Percentiles rank a stretch among this genome's conserved stretches.
Conservation (phyloP, 2,797 vertebrate genomes). For the Novumbra hubbsi region DNA sequence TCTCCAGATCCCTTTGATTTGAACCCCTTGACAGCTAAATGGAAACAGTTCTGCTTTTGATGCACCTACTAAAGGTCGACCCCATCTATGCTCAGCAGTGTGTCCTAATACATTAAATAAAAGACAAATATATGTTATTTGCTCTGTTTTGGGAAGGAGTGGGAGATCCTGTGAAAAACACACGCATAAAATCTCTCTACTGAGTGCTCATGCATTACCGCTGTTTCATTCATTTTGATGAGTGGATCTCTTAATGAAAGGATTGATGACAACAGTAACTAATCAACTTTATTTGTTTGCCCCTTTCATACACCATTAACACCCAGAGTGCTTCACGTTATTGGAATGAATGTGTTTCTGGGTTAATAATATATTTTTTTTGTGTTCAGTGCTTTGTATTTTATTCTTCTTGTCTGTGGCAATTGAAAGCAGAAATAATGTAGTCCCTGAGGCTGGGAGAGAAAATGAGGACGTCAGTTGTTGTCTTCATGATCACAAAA, state of each 20-base stretch:
- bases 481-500: conserved; percentile 11
- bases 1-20: background rate
- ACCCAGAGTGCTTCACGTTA: conserved; percentile 31
- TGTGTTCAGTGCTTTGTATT: conserved; percentile 34
- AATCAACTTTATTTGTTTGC: conserved; percentile 22
- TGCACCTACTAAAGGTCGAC: background rate
- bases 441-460: conserved; percentile 2
- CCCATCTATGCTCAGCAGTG: background rate
- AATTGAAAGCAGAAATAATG: conserved; percentile 23
- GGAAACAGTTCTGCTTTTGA: background rate
- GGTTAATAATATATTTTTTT: conserved; percentile 27
- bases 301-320: conserved; percentile 32
- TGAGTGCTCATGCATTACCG: conserved; percentile 31
- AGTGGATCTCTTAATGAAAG: conserved; percentile 37
- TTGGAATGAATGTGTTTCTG: conserved; percentile 33
- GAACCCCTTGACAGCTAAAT: conserved; percentile 6
- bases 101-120: conserved; percentile 53
- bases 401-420: conserved; percentile 3
- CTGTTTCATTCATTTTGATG: conserved; percentile 48
- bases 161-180: conserved; percentile 27
- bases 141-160: conserved; percentile 36
- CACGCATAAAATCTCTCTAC: conserved; percentile 39
- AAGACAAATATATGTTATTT: conserved; percentile 55
- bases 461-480: conserved; percentile 16
- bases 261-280: conserved; percentile 29